Evolutionary conservation across 2,797 vertebrate species (phyloP), one percentile per base, ranked within the genome.

Genomic region (Vespertilio murinus): DNA sequence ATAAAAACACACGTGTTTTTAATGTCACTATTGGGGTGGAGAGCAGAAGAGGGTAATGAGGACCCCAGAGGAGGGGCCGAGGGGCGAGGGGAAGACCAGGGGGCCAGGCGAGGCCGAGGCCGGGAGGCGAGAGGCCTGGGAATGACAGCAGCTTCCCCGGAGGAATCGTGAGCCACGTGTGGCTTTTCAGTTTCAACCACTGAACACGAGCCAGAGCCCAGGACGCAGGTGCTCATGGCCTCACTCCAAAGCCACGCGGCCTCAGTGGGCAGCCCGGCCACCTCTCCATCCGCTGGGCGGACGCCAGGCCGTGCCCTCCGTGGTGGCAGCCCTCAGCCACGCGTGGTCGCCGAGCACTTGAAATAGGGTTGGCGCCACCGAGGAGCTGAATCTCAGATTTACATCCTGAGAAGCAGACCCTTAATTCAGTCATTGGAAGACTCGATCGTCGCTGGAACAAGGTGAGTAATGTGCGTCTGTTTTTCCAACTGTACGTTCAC

Each of bases 401-500:
- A 61, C 69, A 75, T 59, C 20, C 65, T 69, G 80, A 45, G 45
- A 88, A 69, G 47, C 0, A 0, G 77, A 22, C 67, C 56, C 88
- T 86, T 40, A 28, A 81, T 71, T 85, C 73, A 25, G 38, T 82
- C 78, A 10, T 30, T 40, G 78, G 73, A 78, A 92, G 81, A 49
- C 33, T 85, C 30, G 14, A 54, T 89, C 54, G 8, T 65, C 33
- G 90, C 56, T 85, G 81, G 85, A 92, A 82, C 56, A 49, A 94
- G 30, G 70, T 8, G 6, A 16, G 25, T 7, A 25, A 25, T 25
- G 28, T 12, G 10, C 42, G 35, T 42, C 61, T 40, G 28, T 23
- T 85, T 78, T 87, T 78, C 82, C n/a, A 65, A 67, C 70, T 64
- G 74, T 47, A 85, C n/a, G 33, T 89, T 81, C 79, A 83, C 17